phyloP scores from a whole-genome alignment of 2,113 vertebrate genomes.

The Suncus etruscus region DNA sequence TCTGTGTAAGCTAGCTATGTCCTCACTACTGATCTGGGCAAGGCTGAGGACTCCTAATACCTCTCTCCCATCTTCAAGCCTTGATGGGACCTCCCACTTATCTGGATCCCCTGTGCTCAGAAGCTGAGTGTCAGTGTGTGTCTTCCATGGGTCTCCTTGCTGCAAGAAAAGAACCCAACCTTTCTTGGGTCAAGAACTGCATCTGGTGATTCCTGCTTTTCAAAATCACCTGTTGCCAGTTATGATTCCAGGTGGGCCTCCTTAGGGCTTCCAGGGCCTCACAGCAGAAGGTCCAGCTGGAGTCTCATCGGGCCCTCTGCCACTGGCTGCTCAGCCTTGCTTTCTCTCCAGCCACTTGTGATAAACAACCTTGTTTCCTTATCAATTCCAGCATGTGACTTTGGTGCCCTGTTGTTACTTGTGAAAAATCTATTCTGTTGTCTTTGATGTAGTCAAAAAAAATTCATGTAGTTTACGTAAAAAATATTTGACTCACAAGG shows the following conservation, averaged over 20 bases:
- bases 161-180: constrained; percentile 46
- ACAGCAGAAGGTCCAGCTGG: constrained; percentile 38
- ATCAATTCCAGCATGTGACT: constrained; percentile 91
- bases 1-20: constrained; percentile 2
- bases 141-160: constrained; percentile 65
- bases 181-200: constrained; percentile 50
- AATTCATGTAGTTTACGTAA: constrained; percentile 89
- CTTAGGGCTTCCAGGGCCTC: constrained; percentile 48
- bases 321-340: constrained; percentile 65
- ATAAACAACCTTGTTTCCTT: constrained; percentile 83
- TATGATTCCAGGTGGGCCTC: constrained; percentile 49
- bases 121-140: constrained; percentile 48
- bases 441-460: constrained; percentile 89
- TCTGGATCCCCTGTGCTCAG: constrained; percentile 36
- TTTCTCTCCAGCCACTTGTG: constrained; percentile 68
- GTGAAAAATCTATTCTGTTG: constrained; percentile 90
- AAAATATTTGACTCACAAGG: constrained; percentile 88
- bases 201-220: constrained; percentile 51
- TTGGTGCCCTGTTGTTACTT: constrained; percentile 90
- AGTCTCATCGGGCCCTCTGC: constrained; percentile 17
- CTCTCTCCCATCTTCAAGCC: neutral
- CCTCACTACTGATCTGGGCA: constrained; percentile 8
- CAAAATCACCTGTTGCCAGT: constrained; percentile 50
- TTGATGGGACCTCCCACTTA: constrained; percentile 5
- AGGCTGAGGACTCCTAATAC: neutral